These are phyloP conservation scores for Perizoma affinitatum DNA, from an alignment of 2,888 invertebrate species.

Conservation along the genomic window DNA sequence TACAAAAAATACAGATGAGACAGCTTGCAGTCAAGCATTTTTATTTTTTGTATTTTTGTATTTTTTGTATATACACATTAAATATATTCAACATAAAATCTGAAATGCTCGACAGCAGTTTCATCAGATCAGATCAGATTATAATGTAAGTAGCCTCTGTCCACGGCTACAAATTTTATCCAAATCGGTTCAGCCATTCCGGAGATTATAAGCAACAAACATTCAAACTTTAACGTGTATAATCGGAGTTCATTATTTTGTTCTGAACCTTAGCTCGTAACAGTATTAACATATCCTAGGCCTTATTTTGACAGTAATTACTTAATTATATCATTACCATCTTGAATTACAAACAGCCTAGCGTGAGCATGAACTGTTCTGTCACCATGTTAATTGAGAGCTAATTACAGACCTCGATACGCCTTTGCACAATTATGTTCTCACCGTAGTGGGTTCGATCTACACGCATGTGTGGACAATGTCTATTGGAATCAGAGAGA, in stretches of 20 bases:
- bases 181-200: no score
- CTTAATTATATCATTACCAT: constrained; percentile 18
- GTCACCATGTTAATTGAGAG: constrained; percentile 32
- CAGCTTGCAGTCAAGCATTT: no score
- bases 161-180: no score
- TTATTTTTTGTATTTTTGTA: no score
- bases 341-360: constrained; percentile 23
- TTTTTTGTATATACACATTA: no score
- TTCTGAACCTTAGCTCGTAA: not conserved
- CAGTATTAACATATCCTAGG: not conserved
- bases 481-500: not conserved
- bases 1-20: no score
- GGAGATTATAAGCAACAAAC: no score
- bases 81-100: no score
- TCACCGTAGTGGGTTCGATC: constrained; percentile 8
- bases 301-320: constrained; percentile 17
- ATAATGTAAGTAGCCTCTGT: no score
- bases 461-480: not conserved
- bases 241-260: not conserved
- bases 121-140: no score
- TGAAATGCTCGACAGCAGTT: no score
- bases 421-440: constrained; percentile 31
- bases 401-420: constrained; percentile 33
- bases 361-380: constrained; percentile 27
- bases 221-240: no score